Conservation (phyloP, 2,888 invertebrate genomes). For the Sericinus montela region DNA sequence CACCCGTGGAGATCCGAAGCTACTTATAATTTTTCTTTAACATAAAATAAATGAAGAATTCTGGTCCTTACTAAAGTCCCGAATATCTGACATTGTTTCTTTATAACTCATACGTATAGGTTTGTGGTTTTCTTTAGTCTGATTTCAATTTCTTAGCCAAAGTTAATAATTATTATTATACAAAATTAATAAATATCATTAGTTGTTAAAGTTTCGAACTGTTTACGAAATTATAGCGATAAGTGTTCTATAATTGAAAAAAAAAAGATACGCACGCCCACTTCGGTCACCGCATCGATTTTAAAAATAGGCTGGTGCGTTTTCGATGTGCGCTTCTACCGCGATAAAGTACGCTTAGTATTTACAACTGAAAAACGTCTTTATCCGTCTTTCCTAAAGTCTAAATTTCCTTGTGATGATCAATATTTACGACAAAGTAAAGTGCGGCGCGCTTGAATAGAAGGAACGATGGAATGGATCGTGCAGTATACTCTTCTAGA, state of each 20-base stretch:
- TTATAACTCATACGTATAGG: too few species aligned
- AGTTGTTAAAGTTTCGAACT: background rate
- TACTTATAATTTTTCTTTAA: too few species aligned
- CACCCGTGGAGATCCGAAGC: too few species aligned
- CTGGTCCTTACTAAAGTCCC: too few species aligned
- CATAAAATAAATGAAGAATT: too few species aligned
- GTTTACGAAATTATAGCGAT: constrained; percentile 27
- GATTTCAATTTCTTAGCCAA: too few species aligned
- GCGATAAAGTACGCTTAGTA: constrained; percentile 43
- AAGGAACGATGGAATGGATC: constrained; percentile 48
- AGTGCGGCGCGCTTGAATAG: constrained; percentile 51
- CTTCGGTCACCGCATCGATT: constrained; percentile 75
- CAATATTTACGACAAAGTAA: constrained; percentile 35
- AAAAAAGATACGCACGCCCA: constrained; percentile 54
- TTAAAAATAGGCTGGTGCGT: constrained; percentile 76
- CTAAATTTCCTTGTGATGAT: constrained; percentile 32
- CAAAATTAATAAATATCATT: too few species aligned
- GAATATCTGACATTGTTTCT: too few species aligned
- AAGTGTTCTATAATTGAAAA: constrained; percentile 62
- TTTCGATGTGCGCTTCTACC: constrained; percentile 54
- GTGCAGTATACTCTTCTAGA: constrained; percentile 53
- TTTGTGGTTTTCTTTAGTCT: too few species aligned
- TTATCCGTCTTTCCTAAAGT: constrained; percentile 36
- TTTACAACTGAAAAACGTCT: constrained; percentile 26
- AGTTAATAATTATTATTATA: too few species aligned